A percentile compares a stretch with the other conserved stretches of the same genome.
Conservation (phyloP, 2,113 vertebrate genomes). For the Panurus biarmicus region DNA sequence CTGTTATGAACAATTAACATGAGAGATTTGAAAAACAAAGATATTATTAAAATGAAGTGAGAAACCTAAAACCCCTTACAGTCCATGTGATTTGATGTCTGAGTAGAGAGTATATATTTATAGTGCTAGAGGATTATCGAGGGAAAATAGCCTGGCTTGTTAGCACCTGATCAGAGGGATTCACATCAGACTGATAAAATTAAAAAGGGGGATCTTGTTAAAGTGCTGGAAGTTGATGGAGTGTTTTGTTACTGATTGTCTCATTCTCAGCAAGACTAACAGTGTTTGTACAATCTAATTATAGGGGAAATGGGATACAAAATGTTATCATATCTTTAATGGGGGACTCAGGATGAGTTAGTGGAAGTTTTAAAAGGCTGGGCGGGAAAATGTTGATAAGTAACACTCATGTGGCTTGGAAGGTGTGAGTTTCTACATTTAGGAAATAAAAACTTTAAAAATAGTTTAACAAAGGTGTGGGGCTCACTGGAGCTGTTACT, state of each 20-base stretch:
- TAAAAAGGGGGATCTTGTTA: not conserved
- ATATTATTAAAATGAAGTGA: not conserved
- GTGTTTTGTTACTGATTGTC: conserved; percentile 29
- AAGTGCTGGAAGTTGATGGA: not conserved
- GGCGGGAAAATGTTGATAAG: not conserved
- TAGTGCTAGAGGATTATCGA: not conserved
- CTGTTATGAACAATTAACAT: not conserved
- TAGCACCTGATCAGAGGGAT: conserved; percentile 24
- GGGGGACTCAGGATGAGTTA: not conserved
- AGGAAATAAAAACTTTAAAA: not conserved
- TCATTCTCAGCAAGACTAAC: not conserved
- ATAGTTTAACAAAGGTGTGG: not conserved
- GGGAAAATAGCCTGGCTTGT: conserved; percentile 1
- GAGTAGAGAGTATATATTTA: not conserved
- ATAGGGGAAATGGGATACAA: not conserved
- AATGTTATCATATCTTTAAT: conserved; percentile 13
- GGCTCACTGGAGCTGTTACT: not conserved
- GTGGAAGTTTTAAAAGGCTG: not conserved
- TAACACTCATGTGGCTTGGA: not conserved
- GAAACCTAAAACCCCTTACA: not conserved
- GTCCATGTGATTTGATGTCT: not conserved
- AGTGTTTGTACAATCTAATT: not conserved
- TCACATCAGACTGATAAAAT: conserved; percentile 1
- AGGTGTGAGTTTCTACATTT: not conserved
- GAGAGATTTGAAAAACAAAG: not conserved